Evolutionary conservation across 2,797 vertebrate genomes (phyloP).

Genomic region (Cossypha dichroa): DNA sequence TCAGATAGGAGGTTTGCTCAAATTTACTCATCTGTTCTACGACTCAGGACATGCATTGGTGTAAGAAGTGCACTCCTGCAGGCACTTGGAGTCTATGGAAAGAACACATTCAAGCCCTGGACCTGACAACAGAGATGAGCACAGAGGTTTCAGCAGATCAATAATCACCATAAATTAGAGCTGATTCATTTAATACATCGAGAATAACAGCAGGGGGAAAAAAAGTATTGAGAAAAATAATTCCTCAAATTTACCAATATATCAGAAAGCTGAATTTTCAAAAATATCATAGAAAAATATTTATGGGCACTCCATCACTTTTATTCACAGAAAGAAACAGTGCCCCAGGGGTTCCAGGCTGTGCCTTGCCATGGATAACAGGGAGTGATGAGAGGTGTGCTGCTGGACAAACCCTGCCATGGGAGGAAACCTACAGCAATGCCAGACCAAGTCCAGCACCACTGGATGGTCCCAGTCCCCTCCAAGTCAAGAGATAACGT

Average conservation of each 20-base stretch:
- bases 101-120: background rate
- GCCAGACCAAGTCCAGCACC: background rate
- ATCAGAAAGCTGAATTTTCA: background rate
- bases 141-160: background rate
- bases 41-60: background rate
- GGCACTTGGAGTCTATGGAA: background rate
- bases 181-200: background rate
- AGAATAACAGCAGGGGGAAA: background rate
- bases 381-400: background rate
- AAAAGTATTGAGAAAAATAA: background rate
- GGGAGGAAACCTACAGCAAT: background rate
- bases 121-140: background rate
- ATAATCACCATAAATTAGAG: background rate
- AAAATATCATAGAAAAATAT: background rate
- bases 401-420: background rate
- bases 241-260: background rate
- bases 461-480: background rate
- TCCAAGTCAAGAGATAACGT: background rate
- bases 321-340: background rate
- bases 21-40: conserved; percentile 48
- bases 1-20: conserved; percentile 37
- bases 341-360: background rate
- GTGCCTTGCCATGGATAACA: background rate
- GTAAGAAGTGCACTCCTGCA: background rate
- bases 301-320: background rate